Conservation (phyloP, 2,113 vertebrate species). For the Megaleporinus macrocephalus region DNA sequence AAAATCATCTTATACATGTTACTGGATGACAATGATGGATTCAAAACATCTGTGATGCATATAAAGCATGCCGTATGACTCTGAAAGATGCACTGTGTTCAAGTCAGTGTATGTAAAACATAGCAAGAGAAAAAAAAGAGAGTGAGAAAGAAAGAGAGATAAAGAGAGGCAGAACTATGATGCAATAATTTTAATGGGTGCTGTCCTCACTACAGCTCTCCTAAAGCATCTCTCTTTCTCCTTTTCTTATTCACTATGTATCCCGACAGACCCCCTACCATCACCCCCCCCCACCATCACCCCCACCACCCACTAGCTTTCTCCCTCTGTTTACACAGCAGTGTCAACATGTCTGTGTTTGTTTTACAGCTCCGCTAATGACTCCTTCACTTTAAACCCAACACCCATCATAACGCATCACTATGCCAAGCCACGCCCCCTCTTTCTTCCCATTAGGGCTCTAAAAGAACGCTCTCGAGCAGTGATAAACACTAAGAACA, state of each 20-base stretch:
- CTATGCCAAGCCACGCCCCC: conserved; percentile 22
- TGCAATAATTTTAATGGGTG: conserved; percentile 36
- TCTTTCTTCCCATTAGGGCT: conserved; percentile 2
- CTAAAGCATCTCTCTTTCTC: not conserved
- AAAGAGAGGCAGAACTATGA: conserved; percentile 1
- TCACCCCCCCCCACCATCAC: no score
- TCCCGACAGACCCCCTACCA: not conserved
- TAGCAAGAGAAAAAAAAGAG: not conserved
- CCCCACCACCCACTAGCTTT: not conserved
- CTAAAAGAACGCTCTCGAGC: conserved; percentile 18
- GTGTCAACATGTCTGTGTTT: conserved; percentile 39
- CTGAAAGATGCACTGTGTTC: not conserved
- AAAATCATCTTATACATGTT: not conserved
- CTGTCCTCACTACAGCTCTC: not conserved
- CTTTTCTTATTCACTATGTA: not conserved
- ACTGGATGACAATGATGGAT: not conserved
- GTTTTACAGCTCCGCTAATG: conserved; percentile 41
- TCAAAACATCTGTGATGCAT: conserved; percentile 10
- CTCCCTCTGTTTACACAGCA: conserved; percentile 34
- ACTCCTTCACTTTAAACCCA: conserved; percentile 1
- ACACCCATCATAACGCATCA: conserved; percentile 36
- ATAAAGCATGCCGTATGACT: not conserved
- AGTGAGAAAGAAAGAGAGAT: conserved; percentile 8
- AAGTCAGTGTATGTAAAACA: no score
- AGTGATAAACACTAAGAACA: conserved; percentile 14